A percentile compares a stretch with the other conserved stretches of the same genome.
Conservation (phyloP, 1,140 invertebrate species). For the Drosophila kanapiae region DNA sequence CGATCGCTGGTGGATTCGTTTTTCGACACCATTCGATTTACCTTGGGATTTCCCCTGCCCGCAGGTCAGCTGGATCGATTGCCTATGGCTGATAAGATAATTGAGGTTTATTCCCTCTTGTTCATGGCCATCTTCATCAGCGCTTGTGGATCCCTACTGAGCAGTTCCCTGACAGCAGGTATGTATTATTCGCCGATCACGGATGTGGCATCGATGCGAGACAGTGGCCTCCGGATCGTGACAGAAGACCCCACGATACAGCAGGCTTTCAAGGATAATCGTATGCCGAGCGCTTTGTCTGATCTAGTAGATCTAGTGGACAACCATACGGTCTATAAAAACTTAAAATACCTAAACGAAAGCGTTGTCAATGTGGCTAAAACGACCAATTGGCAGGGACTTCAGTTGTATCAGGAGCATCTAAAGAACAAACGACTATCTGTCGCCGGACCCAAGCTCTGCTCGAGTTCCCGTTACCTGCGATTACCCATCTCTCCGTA, state of each 20-base stretch:
- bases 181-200: slow-evolving; percentile 15
- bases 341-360: not conserved
- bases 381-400: not conserved
- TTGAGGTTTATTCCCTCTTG: not conserved
- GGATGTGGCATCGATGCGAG: slow-evolving; percentile 8
- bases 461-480: not conserved
- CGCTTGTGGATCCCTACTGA: not conserved
- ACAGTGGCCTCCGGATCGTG: slow-evolving; percentile 40
- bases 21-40: not conserved
- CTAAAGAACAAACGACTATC: not conserved
- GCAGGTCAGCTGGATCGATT: not conserved
- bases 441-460: slow-evolving; percentile 5
- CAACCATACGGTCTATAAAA: fast-evolving
- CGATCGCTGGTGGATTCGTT: not conserved
- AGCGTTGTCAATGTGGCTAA: slow-evolving; percentile 18
- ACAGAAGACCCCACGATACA: not conserved
- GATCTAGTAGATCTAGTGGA: slow-evolving; percentile 27
- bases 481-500: not conserved
- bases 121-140: not conserved
- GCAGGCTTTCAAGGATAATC: slow-evolving; percentile 7
- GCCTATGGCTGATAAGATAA: slow-evolving; percentile 9
- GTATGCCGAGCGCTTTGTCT: slow-evolving; percentile 3
- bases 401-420: slow-evolving; percentile 13
- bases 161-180: slow-evolving; percentile 14
- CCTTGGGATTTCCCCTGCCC: slow-evolving; percentile 7